Conservation (phyloP, 2,797 vertebrate species). For the Channallabes apus region DNA sequence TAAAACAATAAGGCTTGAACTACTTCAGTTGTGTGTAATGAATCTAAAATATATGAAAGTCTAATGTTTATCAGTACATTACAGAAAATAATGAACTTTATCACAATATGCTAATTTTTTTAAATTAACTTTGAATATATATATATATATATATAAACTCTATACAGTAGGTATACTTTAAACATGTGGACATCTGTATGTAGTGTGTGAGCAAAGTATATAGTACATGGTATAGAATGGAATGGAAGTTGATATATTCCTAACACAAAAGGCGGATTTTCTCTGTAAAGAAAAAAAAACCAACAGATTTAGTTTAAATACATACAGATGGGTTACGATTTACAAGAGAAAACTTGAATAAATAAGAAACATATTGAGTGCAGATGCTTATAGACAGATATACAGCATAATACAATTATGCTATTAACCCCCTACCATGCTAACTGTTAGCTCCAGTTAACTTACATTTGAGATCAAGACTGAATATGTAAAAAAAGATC, state of each 20-base stretch:
- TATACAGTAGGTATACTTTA: neutral
- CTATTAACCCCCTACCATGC: neutral
- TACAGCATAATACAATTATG: neutral
- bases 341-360: neutral
- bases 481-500: neutral
- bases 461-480: neutral
- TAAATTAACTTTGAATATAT: too few relatives aligned
- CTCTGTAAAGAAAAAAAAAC: neutral
- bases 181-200: neutral
- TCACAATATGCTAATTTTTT: too few relatives aligned
- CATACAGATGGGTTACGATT: neutral
- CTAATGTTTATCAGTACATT: too few relatives aligned
- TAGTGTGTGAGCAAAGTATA: neutral
- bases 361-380: neutral
- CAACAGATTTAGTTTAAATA: neutral
- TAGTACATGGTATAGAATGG: neutral
- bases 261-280: neutral
- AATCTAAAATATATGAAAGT: too few relatives aligned
- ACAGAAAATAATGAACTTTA: too few relatives aligned
- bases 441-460: neutral
- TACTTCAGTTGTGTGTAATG: too few relatives aligned
- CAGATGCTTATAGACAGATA: neutral
- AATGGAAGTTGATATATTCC: neutral
- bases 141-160: too few relatives aligned
- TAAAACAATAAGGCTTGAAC: too few relatives aligned